phyloP scores from a whole-genome alignment of 2,888 invertebrate species.

The Ornithoptera alexandrae region DNA sequence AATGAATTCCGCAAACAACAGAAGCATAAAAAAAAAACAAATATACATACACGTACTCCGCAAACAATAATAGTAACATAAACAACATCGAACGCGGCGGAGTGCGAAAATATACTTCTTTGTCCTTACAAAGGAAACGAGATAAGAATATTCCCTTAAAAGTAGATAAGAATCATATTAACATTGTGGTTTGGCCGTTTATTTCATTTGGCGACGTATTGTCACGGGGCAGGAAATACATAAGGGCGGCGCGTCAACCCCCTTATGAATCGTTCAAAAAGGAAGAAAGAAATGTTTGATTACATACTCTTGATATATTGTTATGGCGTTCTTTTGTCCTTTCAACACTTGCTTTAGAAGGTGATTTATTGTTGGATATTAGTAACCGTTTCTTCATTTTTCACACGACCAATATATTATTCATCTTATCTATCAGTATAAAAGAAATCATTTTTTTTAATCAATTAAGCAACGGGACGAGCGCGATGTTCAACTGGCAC shows the following conservation, averaged over 20 bases:
- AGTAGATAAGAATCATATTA: constrained; percentile 43
- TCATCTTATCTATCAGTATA: too few relatives aligned
- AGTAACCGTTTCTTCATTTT: too few relatives aligned
- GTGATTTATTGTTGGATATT: too few relatives aligned
- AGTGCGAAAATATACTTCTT: constrained; percentile 41
- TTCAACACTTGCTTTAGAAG: constrained; percentile 29
- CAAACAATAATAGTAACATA: constrained; percentile 41
- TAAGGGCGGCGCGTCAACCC: constrained; percentile 32
- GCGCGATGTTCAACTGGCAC: too few relatives aligned
- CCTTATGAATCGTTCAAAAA: constrained; percentile 34
- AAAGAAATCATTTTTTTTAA: too few relatives aligned
- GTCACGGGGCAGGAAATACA: constrained; percentile 33
- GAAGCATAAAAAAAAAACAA: constrained; percentile 32
- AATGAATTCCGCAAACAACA: constrained; percentile 18
- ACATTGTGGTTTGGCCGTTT: constrained; percentile 42
- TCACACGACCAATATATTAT: too few relatives aligned
- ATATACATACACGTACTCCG: constrained; percentile 38
- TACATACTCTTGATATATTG: constrained; percentile 11
- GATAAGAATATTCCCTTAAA: constrained; percentile 29
- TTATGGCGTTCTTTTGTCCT: constrained; percentile 16
- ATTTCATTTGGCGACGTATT: constrained; percentile 38
- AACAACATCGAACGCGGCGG: constrained; percentile 41
- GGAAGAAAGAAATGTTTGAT: constrained; percentile 17
- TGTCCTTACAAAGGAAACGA: constrained; percentile 30
- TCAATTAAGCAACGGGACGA: too few relatives aligned